phyloP scores from a whole-genome alignment of 1,140 invertebrate species.

The Luehdorfia chinensis region DNA sequence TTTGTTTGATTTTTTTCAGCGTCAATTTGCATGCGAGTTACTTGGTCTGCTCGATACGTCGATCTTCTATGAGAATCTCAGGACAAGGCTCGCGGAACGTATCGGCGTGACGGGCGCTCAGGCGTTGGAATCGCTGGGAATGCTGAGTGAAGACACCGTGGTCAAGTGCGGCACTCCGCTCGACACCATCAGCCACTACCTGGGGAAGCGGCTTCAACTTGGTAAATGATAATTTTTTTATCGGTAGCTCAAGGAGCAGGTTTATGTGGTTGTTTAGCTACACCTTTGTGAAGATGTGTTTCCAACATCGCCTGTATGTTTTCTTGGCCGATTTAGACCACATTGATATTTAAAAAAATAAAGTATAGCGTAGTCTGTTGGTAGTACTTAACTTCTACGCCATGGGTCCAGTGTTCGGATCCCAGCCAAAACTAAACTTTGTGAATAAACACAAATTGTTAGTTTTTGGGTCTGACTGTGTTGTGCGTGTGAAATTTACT shows the following conservation, averaged over 20 bases:
- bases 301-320: neutral
- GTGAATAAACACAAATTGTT: too few relatives aligned
- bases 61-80: slow-evolving; percentile 96
- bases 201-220: slow-evolving; percentile 91
- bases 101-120: slow-evolving; percentile 84
- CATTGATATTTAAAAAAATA: too few relatives aligned
- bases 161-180: slow-evolving; percentile 92
- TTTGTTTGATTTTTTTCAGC: slow-evolving; percentile 69
- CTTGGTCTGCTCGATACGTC: slow-evolving; percentile 90
- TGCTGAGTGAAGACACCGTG: slow-evolving; percentile 90
- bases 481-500: too few relatives aligned
- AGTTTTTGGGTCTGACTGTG: too few relatives aligned
- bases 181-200: slow-evolving; percentile 93
- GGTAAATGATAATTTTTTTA: slow-evolving; percentile 79
- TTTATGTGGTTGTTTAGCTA: too few relatives aligned
- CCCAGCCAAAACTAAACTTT: too few relatives aligned
- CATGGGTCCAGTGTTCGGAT: too few relatives aligned
- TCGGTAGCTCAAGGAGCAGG: too few relatives aligned
- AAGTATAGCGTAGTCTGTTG: too few relatives aligned
- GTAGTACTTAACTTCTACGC: too few relatives aligned
- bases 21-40: slow-evolving; percentile 91
- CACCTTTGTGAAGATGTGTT: too few relatives aligned
- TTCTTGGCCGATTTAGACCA: too few relatives aligned
- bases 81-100: slow-evolving; percentile 86
- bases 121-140: slow-evolving; percentile 89